Conservation (phyloP, 2,797 vertebrate species). For the Centropyge bicolor region DNA sequence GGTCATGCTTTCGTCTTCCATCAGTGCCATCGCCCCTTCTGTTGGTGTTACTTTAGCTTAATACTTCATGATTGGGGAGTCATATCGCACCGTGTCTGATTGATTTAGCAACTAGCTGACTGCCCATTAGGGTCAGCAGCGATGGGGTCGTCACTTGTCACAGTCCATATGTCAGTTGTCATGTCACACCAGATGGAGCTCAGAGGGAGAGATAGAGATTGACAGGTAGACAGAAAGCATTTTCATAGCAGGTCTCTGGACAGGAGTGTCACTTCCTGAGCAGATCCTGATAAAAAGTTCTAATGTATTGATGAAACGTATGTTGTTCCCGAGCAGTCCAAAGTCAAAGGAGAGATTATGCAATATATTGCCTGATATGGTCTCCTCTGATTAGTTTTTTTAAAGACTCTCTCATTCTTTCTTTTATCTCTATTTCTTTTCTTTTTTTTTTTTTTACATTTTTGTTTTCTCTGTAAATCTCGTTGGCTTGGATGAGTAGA, state of each 20-base stretch:
- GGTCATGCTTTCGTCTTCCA: slow-evolving; percentile 16
- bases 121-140: slow-evolving; percentile 21
- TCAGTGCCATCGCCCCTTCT: neutral
- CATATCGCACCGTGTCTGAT: slow-evolving; percentile 32
- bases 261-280: neutral
- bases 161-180: slow-evolving; percentile 25
- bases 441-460: slow-evolving; percentile 11
- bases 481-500: slow-evolving; percentile 10
- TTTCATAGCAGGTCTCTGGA: slow-evolving; percentile 3
- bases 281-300: neutral
- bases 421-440: slow-evolving; percentile 6
- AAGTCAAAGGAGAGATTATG: slow-evolving; percentile 48
- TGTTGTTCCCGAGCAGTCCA: slow-evolving; percentile 42
- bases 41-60: slow-evolving; percentile 7
- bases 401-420: slow-evolving; percentile 11
- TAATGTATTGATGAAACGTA: slow-evolving; percentile 29
- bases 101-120: slow-evolving; percentile 40
- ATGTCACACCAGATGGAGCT: slow-evolving; percentile 5
- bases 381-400: slow-evolving; percentile 42
- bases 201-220: slow-evolving; percentile 11
- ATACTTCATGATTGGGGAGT: slow-evolving; percentile 20
- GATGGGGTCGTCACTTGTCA: slow-evolving; percentile 39
- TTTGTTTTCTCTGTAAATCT: neutral
- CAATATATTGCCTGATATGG: slow-evolving; percentile 12
- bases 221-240: slow-evolving; percentile 1